These are phyloP conservation scores for Oriolus oriolus DNA, from an alignment of 2,113 vertebrate species.

Conservation along the genomic window DNA sequence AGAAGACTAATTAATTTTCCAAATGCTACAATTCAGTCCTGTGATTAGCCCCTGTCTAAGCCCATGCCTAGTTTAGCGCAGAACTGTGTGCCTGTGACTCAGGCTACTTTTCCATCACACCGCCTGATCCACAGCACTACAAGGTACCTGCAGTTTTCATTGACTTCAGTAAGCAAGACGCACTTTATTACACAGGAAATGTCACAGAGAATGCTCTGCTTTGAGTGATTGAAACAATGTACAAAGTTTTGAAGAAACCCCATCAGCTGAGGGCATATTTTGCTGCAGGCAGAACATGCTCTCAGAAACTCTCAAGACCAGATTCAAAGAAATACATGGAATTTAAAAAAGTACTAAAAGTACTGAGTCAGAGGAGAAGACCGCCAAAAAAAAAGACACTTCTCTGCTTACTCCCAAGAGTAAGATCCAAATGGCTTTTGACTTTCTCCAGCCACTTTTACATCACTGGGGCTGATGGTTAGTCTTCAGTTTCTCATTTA, in stretches of 20 bases:
- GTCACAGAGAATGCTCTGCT: background rate
- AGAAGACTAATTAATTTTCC: background rate
- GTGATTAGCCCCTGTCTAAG: background rate
- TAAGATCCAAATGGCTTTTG: background rate
- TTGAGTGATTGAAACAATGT: background rate
- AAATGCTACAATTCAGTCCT: background rate
- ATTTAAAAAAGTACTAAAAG: background rate
- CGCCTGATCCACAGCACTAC: background rate
- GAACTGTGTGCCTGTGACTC: background rate
- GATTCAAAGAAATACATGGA: background rate
- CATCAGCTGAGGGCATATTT: background rate
- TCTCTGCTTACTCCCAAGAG: background rate
- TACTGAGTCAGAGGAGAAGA: background rate
- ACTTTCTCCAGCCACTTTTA: background rate
- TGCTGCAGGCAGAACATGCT: background rate
- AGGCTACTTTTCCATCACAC: background rate
- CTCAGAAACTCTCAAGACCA: background rate
- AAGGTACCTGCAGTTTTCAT: background rate
- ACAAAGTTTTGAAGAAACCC: background rate
- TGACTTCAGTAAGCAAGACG: background rate
- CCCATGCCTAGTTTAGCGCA: background rate
- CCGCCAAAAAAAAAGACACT: fast-evolving
- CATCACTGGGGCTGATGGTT: background rate
- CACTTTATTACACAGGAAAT: background rate
- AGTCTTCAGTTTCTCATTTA: background rate